phyloP scores from a whole-genome alignment of 2,888 invertebrate species.

The Sussaba pulchella region DNA sequence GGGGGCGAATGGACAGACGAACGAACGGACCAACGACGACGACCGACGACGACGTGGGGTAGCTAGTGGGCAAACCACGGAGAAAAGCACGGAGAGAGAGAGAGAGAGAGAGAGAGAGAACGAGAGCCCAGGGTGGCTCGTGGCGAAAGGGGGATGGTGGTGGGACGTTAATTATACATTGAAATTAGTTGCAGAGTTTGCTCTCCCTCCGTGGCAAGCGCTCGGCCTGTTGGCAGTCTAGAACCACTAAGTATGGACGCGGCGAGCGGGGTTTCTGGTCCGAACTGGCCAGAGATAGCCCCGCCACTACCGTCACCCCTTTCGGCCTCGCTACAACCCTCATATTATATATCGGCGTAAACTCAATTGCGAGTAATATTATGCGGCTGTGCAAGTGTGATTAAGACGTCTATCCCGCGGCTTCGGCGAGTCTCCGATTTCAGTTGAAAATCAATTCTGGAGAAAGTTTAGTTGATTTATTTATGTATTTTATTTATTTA shows the following conservation, averaged over 20 bases:
- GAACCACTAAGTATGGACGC: slow-evolving; percentile 82
- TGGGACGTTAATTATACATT: slow-evolving; percentile 85
- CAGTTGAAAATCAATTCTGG: background rate
- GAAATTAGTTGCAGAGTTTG: slow-evolving; percentile 85
- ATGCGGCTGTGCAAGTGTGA: slow-evolving; percentile 79
- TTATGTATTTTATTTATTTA: no score
- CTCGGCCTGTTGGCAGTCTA: slow-evolving; percentile 75
- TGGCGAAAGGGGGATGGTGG: slow-evolving; percentile 72
- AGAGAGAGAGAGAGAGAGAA: slow-evolving; percentile 51
- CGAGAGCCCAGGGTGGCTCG: slow-evolving; percentile 59
- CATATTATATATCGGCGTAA: slow-evolving; percentile 81
- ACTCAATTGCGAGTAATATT: slow-evolving; percentile 82
- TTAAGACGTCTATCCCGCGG: slow-evolving; percentile 71
- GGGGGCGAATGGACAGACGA: slow-evolving; percentile 53
- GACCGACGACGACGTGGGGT: slow-evolving; percentile 67
- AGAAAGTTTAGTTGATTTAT: no score
- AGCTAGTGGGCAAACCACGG: slow-evolving; percentile 51
- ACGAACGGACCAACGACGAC: slow-evolving; percentile 68
- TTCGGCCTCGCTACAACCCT: slow-evolving; percentile 73
- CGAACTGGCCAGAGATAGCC: slow-evolving; percentile 68
- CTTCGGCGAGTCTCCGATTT: slow-evolving; percentile 12
- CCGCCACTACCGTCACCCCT: slow-evolving; percentile 40
- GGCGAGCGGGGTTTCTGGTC: slow-evolving; percentile 67
- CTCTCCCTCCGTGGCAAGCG: slow-evolving; percentile 74
- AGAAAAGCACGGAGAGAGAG: slow-evolving; percentile 58